These are phyloP conservation scores for Xenentodon cancila DNA, from an alignment of 2,797 vertebrate species.

Conservation along the genomic window DNA sequence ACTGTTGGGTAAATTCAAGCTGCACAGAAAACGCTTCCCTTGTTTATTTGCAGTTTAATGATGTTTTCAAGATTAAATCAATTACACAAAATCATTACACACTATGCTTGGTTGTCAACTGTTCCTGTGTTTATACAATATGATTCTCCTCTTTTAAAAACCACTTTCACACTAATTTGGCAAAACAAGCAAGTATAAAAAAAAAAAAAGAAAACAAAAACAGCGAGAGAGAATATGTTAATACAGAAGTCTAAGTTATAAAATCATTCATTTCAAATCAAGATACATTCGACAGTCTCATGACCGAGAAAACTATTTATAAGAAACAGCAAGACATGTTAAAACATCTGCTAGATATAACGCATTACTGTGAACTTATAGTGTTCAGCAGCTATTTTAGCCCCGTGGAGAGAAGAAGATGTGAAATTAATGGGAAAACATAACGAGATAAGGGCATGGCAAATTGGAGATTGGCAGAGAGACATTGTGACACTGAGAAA, in stretches of 20 bases:
- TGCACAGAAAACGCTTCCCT: conserved; percentile 19
- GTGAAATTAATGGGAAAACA: conserved; percentile 36
- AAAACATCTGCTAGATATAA: conserved; percentile 39
- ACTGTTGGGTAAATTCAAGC: conserved; percentile 35
- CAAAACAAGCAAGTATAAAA: too few species aligned
- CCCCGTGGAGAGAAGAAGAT: conserved; percentile 24
- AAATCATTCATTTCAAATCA: neutral
- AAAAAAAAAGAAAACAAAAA: conserved; percentile 17
- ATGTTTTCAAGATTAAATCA: conserved; percentile 37
- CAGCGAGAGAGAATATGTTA: neutral
- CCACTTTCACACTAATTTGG: neutral
- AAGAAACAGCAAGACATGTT: conserved; percentile 29
- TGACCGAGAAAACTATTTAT: conserved; percentile 1
- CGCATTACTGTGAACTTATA: conserved; percentile 36
- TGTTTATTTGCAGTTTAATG: conserved; percentile 8
- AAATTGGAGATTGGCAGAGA: too few species aligned
- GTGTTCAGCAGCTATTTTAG: conserved; percentile 25
- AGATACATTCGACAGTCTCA: neutral
- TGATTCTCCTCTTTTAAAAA: neutral
- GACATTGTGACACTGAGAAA: neutral
- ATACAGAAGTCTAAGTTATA: neutral
- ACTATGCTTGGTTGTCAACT: conserved; percentile 23
- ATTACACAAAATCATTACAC: conserved; percentile 3
- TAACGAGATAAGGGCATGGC: conserved; percentile 23
- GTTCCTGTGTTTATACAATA: neutral